Base-by-base conservation (phyloP, 2,113 vertebrate species). In the Pterocles orientalis region DNA sequence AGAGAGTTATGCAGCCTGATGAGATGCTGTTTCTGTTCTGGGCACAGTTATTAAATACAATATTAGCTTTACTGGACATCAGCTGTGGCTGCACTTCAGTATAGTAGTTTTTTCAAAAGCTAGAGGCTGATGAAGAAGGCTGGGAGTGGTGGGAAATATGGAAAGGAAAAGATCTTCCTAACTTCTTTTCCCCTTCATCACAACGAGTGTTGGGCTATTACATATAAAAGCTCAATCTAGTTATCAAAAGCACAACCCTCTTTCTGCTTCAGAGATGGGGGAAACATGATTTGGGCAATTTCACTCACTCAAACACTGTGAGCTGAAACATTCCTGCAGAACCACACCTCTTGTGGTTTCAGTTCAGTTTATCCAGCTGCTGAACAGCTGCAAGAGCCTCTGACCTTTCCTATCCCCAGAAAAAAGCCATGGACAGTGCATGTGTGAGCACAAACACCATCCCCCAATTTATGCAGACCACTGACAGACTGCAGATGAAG, bases 361-460 rank as follows among this genome's bases (percentile, higher is more conserved):
- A 54, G n/a, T 48, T 82, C 34, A 9, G 41, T 51, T 78, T 47
- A 60, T 64, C 50, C 56, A 78, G 48, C 34, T 5, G 4, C 36
- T 50, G 36, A 92, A 64, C 2, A 5, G 17, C 51, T 48, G 17
- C 0, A 0, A 53, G 18, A 48, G n/a, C 18, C 25, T 64, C 3
- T 0, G 43, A 45, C 23, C 18, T 12, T 12, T 76, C 70, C 73
- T 8, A 14, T 26, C 10, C 54, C 34, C 8, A 3, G 20, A 18
- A 21, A 78, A 69, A 19, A 0, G 4, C 14, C 26, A 10, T 3
- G 29, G 6, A 8, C 51, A 28, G 7, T 3, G 2, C 9, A 2
- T 1, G 1, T 3, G 1, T 18, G 17, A 10, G 33, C 5, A 1
- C 20, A 28, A 75, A 34, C 19, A 34, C 28, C 62, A 29, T 3